phyloP scores from a whole-genome alignment of 2,797 vertebrate genomes.

The Bovichtus variegatus region DNA sequence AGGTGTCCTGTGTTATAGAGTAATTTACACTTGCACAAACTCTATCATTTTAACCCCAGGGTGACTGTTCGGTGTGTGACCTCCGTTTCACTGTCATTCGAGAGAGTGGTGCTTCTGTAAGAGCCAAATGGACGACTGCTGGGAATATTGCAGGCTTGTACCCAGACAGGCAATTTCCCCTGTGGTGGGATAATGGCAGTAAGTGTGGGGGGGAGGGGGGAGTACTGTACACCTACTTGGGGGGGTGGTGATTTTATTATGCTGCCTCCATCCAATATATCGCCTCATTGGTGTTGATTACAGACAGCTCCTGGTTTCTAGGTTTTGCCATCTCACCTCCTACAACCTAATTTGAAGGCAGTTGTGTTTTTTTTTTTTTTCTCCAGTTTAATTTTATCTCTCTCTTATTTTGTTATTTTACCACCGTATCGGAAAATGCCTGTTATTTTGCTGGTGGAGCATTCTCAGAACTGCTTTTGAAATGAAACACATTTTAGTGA shows the following conservation, averaged over 20 bases:
- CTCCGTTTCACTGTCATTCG: conserved; percentile 76
- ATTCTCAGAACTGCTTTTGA: conserved; percentile 6
- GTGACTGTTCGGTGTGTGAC: conserved; percentile 74
- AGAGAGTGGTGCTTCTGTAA: conserved; percentile 59
- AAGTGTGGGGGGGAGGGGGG: conserved; percentile 61
- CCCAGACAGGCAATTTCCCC: conserved; percentile 82
- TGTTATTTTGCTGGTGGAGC: conserved; percentile 32
- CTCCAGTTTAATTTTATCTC: conserved; percentile 42
- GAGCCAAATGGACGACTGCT: conserved; percentile 76
- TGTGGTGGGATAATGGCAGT: conserved; percentile 78
- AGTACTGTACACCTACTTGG: conserved; percentile 70
- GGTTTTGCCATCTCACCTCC: conserved; percentile 53
- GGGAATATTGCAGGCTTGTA: conserved; percentile 80
- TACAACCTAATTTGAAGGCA: conserved; percentile 46
- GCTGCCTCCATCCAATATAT: conserved; percentile 71
- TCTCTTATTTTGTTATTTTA: conserved; percentile 43
- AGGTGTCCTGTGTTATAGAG: conserved; percentile 59
- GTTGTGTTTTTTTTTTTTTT: conserved; percentile 15
- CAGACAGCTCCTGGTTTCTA: conserved; percentile 66
- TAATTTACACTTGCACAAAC: conserved; percentile 81
- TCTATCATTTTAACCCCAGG: conserved; percentile 83
- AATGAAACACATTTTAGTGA: conserved; percentile 39
- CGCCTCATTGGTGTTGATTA: conserved; percentile 80
- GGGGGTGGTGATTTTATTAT: conserved; percentile 77
- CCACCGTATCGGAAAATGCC: conserved; percentile 5